Percentiles rank a stretch among this genome's conserved stretches.
Conservation (phyloP, 2,888 invertebrate species). For the Chirona hameri region DNA sequence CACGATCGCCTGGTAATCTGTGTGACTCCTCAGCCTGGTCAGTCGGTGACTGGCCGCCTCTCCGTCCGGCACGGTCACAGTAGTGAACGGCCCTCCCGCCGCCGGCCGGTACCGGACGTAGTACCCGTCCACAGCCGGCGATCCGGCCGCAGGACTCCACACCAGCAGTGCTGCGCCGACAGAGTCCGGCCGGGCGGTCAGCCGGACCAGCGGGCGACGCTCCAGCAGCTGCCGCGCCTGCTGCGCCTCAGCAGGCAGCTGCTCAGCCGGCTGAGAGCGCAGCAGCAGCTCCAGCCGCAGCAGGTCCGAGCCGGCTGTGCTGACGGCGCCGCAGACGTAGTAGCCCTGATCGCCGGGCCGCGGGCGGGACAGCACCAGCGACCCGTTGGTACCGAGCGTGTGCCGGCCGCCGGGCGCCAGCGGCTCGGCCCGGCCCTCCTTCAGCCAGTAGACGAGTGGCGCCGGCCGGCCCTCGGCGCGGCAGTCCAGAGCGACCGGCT, state of each 20-base stretch:
- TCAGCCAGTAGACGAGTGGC: constrained; percentile 26
- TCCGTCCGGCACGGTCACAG: not conserved
- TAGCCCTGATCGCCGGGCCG: constrained; percentile 31
- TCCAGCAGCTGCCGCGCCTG: constrained; percentile 24
- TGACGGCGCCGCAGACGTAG: constrained; percentile 30
- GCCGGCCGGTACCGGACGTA: constrained; percentile 8
- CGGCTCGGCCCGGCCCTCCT: constrained; percentile 5
- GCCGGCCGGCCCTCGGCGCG: not conserved
- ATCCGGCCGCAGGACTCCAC: not conserved
- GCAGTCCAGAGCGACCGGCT: constrained; percentile 23
- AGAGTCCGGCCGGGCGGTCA: not conserved
- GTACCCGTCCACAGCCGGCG: not conserved
- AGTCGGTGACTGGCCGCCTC: not conserved
- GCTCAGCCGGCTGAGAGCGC: constrained; percentile 23
- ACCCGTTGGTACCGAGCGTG: constrained; percentile 22
- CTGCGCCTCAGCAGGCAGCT: not conserved
- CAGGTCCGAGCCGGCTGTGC: constrained; percentile 14
- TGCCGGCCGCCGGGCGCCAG: not conserved
- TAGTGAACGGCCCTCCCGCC: not conserved
- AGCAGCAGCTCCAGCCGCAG: constrained; percentile 26
- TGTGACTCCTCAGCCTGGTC: not conserved
- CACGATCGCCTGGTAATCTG: constrained; percentile 25
- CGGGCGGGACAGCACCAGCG: constrained; percentile 26
- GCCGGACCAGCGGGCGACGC: not conserved
- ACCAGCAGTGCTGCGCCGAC: not conserved